Evolutionary conservation across 1,140 invertebrate genomes (phyloP), one percentile per base, ranked within the genome.

Genomic region (Zaprionus vittiger): DNA sequence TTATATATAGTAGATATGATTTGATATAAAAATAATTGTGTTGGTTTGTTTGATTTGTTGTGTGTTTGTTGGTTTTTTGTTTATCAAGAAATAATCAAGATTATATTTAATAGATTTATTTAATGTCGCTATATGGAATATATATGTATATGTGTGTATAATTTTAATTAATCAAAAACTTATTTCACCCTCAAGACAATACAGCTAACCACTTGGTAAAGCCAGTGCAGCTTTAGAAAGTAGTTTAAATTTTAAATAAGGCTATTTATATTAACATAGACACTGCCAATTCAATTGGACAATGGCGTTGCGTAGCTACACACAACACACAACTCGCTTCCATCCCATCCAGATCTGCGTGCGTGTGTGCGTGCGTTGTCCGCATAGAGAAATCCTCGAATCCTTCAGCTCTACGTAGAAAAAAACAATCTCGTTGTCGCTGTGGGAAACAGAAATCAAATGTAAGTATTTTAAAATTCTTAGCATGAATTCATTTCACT

Each of bases 271-370:
- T 65, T 76, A 66, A 80, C 81, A 79, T 54, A 55, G 57, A 79
- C 75, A 76, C 81, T 65, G 65, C 81, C 84, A 87, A 87, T 87
- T 87, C 80, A 87, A 87, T 87, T 87, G 84, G 84, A 66, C 84
- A 67, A 71, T 68, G 62, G 71, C 78, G 74, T 59, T 62, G 37
- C 26, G 55, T 74, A 87, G 74, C n/a, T 47, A 4, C n/a, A 47
- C 41, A 20, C 54, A 87, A 77, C 17, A 68, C 55, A 80, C 69
- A 78, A 59, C 52, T 79, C 67, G 69, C 57, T 79, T 57, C 55
- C 54, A 76, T 62, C 55, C 47, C 26, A 56, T 70, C 64, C 61
- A 61, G n/a, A 73, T 37, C 68, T 74, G 70, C 73, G 75, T 79
- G 73, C 61, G 66, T 77, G 75, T 69, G 73, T 65, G 9, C 31